Evolutionary conservation across 2,113 vertebrate genomes (phyloP).

Genomic region (Melanostigma gelatinosum): DNA sequence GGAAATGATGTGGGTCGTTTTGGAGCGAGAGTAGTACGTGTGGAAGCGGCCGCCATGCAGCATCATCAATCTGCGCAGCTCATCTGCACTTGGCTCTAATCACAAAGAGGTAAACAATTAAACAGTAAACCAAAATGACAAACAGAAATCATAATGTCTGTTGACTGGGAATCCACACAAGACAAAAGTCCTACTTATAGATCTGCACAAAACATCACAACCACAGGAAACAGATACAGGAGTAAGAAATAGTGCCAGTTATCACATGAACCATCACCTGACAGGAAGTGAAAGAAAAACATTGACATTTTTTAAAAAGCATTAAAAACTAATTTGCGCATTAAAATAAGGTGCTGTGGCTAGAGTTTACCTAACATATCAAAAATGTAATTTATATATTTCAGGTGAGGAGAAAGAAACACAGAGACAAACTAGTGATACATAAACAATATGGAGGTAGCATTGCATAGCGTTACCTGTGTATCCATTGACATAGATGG

Average conservation of each 20-base stretch:
- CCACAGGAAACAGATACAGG: not conserved
- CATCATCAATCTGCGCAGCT: constrained; percentile 95
- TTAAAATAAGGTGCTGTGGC: not conserved
- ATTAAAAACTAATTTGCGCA: not conserved
- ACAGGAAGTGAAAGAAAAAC: not conserved
- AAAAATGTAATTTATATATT: not conserved
- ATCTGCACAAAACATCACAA: not conserved
- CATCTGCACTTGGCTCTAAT: constrained; percentile 93
- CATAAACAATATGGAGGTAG: not conserved
- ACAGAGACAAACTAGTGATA: not conserved
- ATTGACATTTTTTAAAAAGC: not conserved
- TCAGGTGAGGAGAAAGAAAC: not conserved
- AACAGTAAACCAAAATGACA: not conserved
- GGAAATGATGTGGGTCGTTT: constrained; percentile 97
- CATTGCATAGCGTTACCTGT: constrained; percentile 86
- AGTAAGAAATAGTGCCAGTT: not conserved
- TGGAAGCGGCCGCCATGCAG: constrained; percentile 96
- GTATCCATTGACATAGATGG: constrained; percentile 97
- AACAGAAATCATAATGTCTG: not conserved
- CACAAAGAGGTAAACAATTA: not conserved
- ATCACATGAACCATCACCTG: not conserved
- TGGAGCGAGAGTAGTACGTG: constrained; percentile 93
- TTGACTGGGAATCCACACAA: not conserved
- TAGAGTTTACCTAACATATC: not conserved
- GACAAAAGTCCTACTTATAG: not conserved